phyloP scores from a whole-genome alignment of 2,113 vertebrate species.

The Onychostoma macrolepis region DNA sequence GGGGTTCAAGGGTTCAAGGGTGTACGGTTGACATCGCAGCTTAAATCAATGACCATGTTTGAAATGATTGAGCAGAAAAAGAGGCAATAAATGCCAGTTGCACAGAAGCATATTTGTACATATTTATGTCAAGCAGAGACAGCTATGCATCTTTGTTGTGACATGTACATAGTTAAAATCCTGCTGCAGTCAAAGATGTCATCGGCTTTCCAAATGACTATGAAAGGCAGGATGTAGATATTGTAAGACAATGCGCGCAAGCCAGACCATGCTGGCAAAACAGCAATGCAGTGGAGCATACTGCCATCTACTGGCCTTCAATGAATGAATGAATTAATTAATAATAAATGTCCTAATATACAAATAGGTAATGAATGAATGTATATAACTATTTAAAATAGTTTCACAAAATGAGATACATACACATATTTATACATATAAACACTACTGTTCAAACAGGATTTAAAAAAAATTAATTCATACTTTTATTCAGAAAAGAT shows the following conservation, averaged over 20 bases:
- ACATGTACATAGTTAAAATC: background rate
- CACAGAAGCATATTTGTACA: constrained; percentile 21
- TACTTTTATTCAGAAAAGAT: too few species aligned
- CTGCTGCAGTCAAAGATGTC: background rate
- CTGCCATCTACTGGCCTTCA: constrained; percentile 59
- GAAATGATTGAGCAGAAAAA: constrained; percentile 25
- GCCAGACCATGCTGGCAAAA: background rate
- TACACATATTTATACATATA: background rate
- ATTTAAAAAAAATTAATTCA: too few species aligned
- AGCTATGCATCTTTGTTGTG: background rate
- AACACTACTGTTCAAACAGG: background rate
- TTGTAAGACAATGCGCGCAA: background rate
- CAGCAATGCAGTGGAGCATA: constrained; percentile 45
- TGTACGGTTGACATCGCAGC: constrained; percentile 9
- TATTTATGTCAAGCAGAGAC: constrained; percentile 43
- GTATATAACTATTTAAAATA: background rate
- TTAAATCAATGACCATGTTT: constrained; percentile 5
- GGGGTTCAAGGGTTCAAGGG: background rate
- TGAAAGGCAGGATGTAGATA: background rate
- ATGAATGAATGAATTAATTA: background rate
- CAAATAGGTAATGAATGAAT: background rate
- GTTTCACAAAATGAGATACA: background rate
- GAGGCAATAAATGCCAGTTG: constrained; percentile 7
- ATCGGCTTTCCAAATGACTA: background rate
- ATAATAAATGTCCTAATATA: background rate